Evolutionary conservation across 2,797 vertebrate genomes (phyloP).

Genomic region (Poecilia picta): DNA sequence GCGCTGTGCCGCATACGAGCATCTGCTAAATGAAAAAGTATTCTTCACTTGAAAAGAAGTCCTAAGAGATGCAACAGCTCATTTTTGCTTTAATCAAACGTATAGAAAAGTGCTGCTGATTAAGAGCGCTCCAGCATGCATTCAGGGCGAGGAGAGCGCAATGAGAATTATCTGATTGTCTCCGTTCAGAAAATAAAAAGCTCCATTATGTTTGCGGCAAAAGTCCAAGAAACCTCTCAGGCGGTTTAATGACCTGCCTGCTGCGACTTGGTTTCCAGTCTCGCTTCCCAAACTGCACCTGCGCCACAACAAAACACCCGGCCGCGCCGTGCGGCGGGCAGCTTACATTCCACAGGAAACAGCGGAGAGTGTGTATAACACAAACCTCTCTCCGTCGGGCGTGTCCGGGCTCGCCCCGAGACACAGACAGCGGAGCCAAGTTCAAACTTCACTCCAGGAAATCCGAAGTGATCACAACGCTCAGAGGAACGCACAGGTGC

Average conservation of each 20-base stretch:
- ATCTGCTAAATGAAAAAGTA: conserved; percentile 84
- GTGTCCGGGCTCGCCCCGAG: conserved; percentile 70
- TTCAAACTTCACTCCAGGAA: conserved; percentile 60
- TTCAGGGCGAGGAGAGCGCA: conserved; percentile 85
- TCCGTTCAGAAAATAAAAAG: conserved; percentile 68
- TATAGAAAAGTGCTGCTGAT: conserved; percentile 91
- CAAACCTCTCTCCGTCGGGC: conserved; percentile 59
- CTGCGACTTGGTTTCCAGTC: conserved; percentile 31
- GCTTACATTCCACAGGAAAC: conserved; percentile 68
- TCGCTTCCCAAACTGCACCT: conserved; percentile 49
- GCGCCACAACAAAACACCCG: conserved; percentile 44
- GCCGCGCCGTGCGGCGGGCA: conserved; percentile 12
- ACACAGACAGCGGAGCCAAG: conserved; percentile 64
- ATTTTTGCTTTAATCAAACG: conserved; percentile 95
- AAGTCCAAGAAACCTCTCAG: conserved; percentile 5
- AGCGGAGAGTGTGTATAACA: conserved; percentile 67
- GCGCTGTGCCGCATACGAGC: conserved; percentile 84
- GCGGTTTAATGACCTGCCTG: conserved; percentile 29
- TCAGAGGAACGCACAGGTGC: conserved; percentile 76
- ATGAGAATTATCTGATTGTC: conserved; percentile 87
- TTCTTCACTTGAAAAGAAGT: conserved; percentile 85
- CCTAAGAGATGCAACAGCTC: conserved; percentile 91
- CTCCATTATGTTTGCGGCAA: conserved; percentile 11
- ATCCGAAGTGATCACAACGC: conserved; percentile 40
- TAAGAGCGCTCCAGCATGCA: conserved; percentile 77